These are phyloP conservation scores for Phalera bucephala DNA, from an alignment of 2,888 invertebrate species.

Conservation along the genomic window DNA sequence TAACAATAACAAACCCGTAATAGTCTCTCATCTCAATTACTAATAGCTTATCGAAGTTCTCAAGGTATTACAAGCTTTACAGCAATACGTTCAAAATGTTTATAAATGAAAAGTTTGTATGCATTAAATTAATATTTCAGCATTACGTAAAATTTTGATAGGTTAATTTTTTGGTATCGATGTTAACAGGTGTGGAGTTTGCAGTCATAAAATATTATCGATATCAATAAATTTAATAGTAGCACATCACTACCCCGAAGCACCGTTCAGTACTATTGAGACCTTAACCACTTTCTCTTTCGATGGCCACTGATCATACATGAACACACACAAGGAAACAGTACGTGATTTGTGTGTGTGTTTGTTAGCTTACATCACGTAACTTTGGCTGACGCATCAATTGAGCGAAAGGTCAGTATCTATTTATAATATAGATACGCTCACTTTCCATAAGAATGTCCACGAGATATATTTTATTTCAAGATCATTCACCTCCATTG, in stretches of 20 bases:
- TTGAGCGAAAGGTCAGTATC: constrained; percentile 72
- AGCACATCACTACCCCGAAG: constrained; percentile 37
- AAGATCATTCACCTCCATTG: constrained; percentile 51
- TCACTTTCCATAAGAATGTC: constrained; percentile 69
- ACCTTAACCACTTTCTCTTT: constrained; percentile 78
- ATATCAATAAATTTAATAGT: constrained; percentile 23
- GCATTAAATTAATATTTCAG: no score
- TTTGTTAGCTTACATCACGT: constrained; percentile 66
- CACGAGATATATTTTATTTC: constrained; percentile 46
- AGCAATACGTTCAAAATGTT: no score
- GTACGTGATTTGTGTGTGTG: constrained; percentile 24
- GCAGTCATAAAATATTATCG: constrained; percentile 34
- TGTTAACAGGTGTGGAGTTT: no score
- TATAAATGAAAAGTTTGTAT: no score
- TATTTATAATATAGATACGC: constrained; percentile 63
- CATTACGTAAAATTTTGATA: not conserved
- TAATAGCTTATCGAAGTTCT: no score
- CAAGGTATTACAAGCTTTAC: no score
- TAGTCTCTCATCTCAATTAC: no score
- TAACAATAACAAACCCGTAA: no score
- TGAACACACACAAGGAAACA: constrained; percentile 31
- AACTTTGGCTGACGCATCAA: constrained; percentile 72
- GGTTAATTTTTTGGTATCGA: no score
- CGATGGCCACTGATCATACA: constrained; percentile 55
- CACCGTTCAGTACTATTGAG: constrained; percentile 56